Percentiles rank a stretch among this genome's conserved stretches.
phyloP scores from a whole-genome alignment of 2,888 invertebrate genomes.

The Prosapia bicincta region DNA sequence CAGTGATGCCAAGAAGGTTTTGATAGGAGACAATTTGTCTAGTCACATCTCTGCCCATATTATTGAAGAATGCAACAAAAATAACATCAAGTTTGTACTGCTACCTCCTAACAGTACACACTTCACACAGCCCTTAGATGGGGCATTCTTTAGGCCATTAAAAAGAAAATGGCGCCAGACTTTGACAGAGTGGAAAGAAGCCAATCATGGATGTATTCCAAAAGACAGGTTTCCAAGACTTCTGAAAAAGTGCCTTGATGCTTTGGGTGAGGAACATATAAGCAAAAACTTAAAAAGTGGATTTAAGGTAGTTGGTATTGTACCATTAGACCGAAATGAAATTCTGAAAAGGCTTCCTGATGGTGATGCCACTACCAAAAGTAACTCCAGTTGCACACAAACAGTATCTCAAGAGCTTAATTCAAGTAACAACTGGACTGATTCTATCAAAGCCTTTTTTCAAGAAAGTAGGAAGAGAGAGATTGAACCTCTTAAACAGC shows the following conservation, averaged over 20 bases:
- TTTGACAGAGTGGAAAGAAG: conserved; percentile 33
- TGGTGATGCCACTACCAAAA: too few species aligned
- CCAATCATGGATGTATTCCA: conserved; percentile 30
- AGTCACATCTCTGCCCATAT: conserved; percentile 39
- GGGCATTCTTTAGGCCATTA: conserved; percentile 39
- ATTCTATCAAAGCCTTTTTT: conserved; percentile 10
- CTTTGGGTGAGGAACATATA: too few species aligned
- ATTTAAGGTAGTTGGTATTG: too few species aligned
- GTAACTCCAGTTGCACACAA: too few species aligned
- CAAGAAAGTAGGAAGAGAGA: conserved; percentile 15
- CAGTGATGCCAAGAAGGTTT: conserved; percentile 35
- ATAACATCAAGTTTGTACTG: conserved; percentile 42
- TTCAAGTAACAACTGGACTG: conserved; percentile 12
- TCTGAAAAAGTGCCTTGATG: too few species aligned
- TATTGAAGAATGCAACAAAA: conserved; percentile 39
- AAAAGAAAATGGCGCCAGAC: conserved; percentile 38
- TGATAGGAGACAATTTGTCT: conserved; percentile 43
- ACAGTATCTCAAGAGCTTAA: neutral
- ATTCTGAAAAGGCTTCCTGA: too few species aligned
- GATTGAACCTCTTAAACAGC: neutral
- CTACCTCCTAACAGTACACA: conserved; percentile 40
- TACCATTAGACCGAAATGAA: too few species aligned
- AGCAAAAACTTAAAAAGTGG: too few species aligned
- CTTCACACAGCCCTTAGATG: conserved; percentile 37
- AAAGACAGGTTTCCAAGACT: too few species aligned